Base-by-base conservation (phyloP, 2,888 invertebrate genomes). In the Chaitophorus viminalis region DNA sequence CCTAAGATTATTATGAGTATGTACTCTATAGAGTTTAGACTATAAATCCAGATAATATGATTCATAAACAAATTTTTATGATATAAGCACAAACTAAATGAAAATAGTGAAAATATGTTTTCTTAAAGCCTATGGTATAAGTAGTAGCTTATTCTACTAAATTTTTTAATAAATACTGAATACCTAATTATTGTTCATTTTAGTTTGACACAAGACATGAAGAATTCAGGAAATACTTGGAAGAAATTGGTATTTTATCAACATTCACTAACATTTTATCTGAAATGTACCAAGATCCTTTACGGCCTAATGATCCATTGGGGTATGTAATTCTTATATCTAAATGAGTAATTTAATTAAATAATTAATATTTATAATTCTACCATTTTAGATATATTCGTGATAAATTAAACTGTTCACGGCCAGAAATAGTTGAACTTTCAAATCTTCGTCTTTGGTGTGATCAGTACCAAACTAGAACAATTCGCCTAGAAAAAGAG, bases 201-300 rank as follows among this genome's bases (percentile, higher is more conserved):
- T 78, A 87, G 87, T 79, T 36, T 81, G 87, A 87, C 74, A 87
- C 87, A 60, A 72, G 60, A 46, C 87, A 87, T 81, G 87, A 87
- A 87, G 79, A 87, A 46, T 87, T 81, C 60, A 72, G 87, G 74
- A 87, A 87, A 81, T 81, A 81, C n/a, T 81, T 87, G 25, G 87
- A 87, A 79, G 74, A 87, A 87, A 60, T 39, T 14, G 87, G 87
- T 3, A 87, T 87, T 39, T 74, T 87, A 3, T 81, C 87, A 17
- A 60, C 65, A 33, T 81, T 87, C 25, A 87, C 79, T 18, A 87
- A 87, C 39, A 87, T 87, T 65, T 25, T 87, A 81, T 31, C 74
- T n/a, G 87, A 87, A 81, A 74, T 87, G 79, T 87, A 87, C 25
- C 54, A 87, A 74, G 79, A 87, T 72, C 87, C 87, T 31, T 74